Conservation (phyloP, 1,140 invertebrate species). For the Ips nitidus region DNA sequence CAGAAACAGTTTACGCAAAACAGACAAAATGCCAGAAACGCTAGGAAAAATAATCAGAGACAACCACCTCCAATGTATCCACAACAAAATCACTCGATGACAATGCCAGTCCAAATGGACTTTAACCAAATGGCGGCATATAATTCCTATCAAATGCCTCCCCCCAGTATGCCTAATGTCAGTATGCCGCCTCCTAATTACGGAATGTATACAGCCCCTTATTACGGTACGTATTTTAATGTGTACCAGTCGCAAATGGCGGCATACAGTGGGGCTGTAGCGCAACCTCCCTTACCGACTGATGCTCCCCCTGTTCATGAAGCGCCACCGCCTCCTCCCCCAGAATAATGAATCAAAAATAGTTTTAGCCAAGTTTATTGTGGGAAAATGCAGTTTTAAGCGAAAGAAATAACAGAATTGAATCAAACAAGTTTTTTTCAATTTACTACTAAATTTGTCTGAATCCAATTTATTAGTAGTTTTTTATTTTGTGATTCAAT, state of each 20-base stretch:
- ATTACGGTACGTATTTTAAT: conserved; percentile 33
- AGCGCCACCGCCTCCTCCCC: conserved; percentile 55
- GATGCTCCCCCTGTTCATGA: conserved; percentile 52
- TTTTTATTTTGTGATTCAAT: too few relatives aligned
- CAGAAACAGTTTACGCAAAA: too few relatives aligned
- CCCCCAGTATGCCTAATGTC: conserved; percentile 35
- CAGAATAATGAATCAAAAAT: conserved; percentile 44
- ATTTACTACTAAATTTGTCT: too few relatives aligned
- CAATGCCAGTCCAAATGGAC: not conserved
- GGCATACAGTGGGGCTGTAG: conserved; percentile 6
- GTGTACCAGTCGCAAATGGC: conserved; percentile 42
- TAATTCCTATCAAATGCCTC: conserved; percentile 22
- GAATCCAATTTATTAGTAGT: too few relatives aligned
- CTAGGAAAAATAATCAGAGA: conserved; percentile 13
- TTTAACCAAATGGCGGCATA: conserved; percentile 13
- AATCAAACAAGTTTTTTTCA: too few relatives aligned
- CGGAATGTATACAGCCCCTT: conserved; percentile 34
- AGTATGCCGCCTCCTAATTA: conserved; percentile 36
- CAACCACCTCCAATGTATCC: not conserved
- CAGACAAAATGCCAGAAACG: not conserved
- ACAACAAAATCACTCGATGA: not conserved
- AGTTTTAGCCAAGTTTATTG: conserved; percentile 3
- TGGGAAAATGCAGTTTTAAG: not conserved
- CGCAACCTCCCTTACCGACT: conserved; percentile 52
- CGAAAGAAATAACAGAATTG: too few relatives aligned